Conservation (phyloP, 2,888 invertebrate genomes). For the Encarsia formosa region DNA sequence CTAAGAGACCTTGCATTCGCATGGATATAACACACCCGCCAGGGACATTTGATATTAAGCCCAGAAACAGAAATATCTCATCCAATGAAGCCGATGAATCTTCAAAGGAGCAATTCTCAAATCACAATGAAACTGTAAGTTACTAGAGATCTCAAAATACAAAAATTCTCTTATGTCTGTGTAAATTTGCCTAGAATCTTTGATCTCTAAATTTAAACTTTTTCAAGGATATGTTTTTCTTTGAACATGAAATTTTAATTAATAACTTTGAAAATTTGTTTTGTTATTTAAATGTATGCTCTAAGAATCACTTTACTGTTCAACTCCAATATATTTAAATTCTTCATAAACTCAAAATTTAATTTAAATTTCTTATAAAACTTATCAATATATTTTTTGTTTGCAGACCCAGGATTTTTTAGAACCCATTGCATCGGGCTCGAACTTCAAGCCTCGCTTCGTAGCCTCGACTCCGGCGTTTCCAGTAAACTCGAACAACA, state of each 20-base stretch:
- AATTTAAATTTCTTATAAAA: too few species aligned
- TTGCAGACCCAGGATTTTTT: conserved; percentile 41
- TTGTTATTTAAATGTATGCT: too few species aligned
- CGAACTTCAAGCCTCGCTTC: conserved; percentile 38
- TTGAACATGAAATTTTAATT: too few species aligned
- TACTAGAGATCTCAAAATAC: too few species aligned
- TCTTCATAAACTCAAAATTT: too few species aligned
- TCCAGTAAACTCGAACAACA: conserved; percentile 33
- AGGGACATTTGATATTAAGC: conserved; percentile 44
- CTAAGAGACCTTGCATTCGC: conserved; percentile 46
- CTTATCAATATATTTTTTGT: not conserved
- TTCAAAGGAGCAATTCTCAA: conserved; percentile 34
- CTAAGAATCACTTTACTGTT: too few species aligned
- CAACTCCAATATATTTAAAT: too few species aligned
- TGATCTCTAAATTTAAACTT: too few species aligned
- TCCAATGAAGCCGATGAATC: conserved; percentile 29
- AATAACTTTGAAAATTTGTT: too few species aligned
- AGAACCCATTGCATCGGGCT: conserved; percentile 40
- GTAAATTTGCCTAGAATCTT: too few species aligned
- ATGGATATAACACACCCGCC: conserved; percentile 48
- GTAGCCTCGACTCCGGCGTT: conserved; percentile 48
- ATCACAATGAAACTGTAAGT: conserved; percentile 36
- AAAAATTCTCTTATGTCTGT: too few species aligned
- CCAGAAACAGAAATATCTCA: conserved; percentile 34
- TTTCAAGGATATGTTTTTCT: too few species aligned